Evolutionary conservation across 2,797 vertebrate genomes (phyloP).

Genomic region (Gymnopithys bicolor): DNA sequence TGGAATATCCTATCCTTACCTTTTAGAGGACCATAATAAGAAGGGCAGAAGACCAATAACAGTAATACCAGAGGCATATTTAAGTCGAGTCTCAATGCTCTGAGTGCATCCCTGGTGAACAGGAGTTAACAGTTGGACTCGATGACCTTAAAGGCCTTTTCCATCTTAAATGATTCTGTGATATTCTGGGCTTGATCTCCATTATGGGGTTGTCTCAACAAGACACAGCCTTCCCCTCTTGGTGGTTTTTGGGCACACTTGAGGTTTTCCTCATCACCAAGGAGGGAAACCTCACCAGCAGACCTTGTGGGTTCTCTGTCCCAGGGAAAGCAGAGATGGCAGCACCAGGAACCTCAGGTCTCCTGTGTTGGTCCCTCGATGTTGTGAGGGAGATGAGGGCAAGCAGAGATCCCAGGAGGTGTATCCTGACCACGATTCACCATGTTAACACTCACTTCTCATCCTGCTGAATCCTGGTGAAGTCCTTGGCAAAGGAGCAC

Average conservation of each 20-base stretch:
- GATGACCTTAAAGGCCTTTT: neutral
- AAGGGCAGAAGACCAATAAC: fast-evolving
- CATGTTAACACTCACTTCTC: neutral
- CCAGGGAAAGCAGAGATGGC: neutral
- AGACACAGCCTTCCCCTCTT: neutral
- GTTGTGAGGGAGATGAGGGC: neutral
- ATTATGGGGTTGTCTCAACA: neutral
- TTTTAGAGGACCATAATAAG: neutral
- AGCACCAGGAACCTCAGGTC: neutral
- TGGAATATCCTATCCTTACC: neutral
- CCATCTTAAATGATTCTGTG: neutral
- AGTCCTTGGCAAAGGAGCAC: neutral
- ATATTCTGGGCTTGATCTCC: neutral
- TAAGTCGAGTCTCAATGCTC: neutral
- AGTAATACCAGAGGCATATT: neutral
- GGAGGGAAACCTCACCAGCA: neutral
- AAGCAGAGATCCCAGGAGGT: neutral
- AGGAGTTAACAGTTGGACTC: neutral
- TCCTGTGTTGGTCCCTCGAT: fast-evolving
- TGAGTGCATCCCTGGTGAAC: neutral
- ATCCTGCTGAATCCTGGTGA: neutral
- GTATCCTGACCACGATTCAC: neutral
- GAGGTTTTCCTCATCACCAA: neutral
- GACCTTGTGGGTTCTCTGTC: fast-evolving
- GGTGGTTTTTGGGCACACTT: neutral